Conservation (phyloP, 2,888 invertebrate species). For the Torymus tubicola region DNA sequence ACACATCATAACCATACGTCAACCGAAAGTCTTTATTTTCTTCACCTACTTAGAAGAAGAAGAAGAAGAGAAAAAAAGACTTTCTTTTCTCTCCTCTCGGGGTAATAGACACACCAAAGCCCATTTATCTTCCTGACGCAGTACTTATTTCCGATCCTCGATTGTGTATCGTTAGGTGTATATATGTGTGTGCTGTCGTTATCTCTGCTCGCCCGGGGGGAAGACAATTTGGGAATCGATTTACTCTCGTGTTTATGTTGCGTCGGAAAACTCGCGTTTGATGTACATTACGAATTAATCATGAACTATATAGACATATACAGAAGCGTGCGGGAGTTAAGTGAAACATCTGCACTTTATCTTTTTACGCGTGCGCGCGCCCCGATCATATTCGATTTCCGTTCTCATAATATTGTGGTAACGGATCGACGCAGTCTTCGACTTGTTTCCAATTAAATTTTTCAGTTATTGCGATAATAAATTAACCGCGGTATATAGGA, state of each 20-base stretch:
- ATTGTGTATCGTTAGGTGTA: too few relatives aligned
- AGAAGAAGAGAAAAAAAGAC: too few relatives aligned
- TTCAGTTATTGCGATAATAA: too few relatives aligned
- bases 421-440: too few relatives aligned
- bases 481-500: too few relatives aligned
- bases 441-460: too few relatives aligned
- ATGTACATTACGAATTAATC: conserved; percentile 20
- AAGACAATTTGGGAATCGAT: conserved; percentile 12
- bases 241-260: conserved; percentile 9
- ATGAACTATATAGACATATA: neutral
- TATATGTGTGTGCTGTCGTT: too few relatives aligned
- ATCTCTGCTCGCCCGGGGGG: neutral
- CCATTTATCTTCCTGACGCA: neutral
- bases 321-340: neutral
- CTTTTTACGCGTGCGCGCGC: neutral
- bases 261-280: neutral
- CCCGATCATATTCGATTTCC: too few relatives aligned
- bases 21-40: too few relatives aligned
- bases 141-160: neutral
- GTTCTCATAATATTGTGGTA: too few relatives aligned
- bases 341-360: conserved; percentile 14
- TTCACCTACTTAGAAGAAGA: too few relatives aligned
- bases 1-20: too few relatives aligned
- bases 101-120: neutral
- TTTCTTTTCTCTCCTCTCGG: neutral